Evolutionary conservation across 1,140 invertebrate species (phyloP), one percentile per base, ranked within the genome.

Genomic region (Solenopsis fugax): DNA sequence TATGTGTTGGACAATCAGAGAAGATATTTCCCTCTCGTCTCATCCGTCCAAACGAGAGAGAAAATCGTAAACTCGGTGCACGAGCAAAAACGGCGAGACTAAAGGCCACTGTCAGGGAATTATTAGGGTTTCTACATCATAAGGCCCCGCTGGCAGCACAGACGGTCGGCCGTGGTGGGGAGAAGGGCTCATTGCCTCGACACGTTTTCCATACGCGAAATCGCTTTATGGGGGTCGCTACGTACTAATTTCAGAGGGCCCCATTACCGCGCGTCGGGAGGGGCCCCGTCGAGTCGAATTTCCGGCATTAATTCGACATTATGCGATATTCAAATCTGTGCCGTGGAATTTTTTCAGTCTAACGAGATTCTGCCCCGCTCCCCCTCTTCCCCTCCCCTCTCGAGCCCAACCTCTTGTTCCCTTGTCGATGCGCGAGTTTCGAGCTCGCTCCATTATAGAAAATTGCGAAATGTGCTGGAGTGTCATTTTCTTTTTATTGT

Each of bases 251-350:
- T 90, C 76, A 58, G 64, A 78, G 80, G 64, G 71, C 75, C 81
- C 87, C 77, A 86, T 92, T 90, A 89, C 81, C 60, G 86, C 56
- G 86, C 71, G 73, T 50, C 65, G 72, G 81, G 64, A 62, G 37
- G 52, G 89, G 82, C 86, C 88, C 90, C 72, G 67, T 90, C 92
- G 93, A 93, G 91, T 94, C 92, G 92, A 92, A 92, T 93, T 93
- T 94, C 92, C 92, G 92, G 90, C 92, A 94, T 94, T 94, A 94
- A 94, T 93, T 93, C 92, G 92, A 91, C 92, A 94, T 94, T 94
- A 94, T 93, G 92, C 93, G 92, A 94, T 93, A 94, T 94, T 94
- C 92, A 94, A 94, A 94, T 94, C 90, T 89, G 91, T 92, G 89
- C 88, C 90, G 90, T 89, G 91, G 91, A 92, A 92, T 93, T 93